phyloP scores from a whole-genome alignment of 2,113 vertebrate species.

The Fukomys damarensis region DNA sequence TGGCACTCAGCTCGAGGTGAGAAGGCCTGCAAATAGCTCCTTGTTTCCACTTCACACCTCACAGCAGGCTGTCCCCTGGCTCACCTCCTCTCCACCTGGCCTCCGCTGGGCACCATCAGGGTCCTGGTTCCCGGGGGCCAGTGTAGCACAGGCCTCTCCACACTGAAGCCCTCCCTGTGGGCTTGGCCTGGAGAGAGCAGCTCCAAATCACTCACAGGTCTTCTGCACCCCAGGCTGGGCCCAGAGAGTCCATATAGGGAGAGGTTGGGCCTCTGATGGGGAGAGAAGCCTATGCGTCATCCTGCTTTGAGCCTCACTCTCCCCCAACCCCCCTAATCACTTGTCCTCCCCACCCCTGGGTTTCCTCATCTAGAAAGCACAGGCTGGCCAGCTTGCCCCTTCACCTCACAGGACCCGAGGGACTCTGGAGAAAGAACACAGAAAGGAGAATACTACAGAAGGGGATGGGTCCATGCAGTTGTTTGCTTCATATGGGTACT shows the following conservation, averaged over 20 bases:
- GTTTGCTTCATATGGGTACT: neutral
- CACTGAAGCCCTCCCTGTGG: rapidly evolving
- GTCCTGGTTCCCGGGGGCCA: neutral
- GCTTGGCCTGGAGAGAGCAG: neutral
- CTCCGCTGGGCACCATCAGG: rapidly evolving
- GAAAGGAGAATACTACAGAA: neutral
- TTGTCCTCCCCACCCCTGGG: neutral
- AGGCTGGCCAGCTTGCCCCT: neutral
- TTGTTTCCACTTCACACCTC: too few relatives aligned
- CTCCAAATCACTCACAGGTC: neutral
- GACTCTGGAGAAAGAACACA: neutral
- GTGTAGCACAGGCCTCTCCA: neutral
- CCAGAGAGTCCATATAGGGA: neutral
- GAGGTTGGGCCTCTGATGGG: neutral
- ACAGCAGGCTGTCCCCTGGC: neutral
- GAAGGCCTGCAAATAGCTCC: neutral
- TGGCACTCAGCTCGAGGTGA: neutral
- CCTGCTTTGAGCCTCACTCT: neutral
- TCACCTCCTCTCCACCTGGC: neutral
- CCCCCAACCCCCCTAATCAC: too few relatives aligned
- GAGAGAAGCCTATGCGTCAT: neutral
- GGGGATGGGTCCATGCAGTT: neutral
- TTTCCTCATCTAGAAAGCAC: neutral
- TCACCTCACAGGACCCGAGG: neutral
- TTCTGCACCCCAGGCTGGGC: neutral